These are phyloP conservation scores for Philereme vetulata DNA, from an alignment of 2,888 invertebrate genomes.

Conservation along the genomic window DNA sequence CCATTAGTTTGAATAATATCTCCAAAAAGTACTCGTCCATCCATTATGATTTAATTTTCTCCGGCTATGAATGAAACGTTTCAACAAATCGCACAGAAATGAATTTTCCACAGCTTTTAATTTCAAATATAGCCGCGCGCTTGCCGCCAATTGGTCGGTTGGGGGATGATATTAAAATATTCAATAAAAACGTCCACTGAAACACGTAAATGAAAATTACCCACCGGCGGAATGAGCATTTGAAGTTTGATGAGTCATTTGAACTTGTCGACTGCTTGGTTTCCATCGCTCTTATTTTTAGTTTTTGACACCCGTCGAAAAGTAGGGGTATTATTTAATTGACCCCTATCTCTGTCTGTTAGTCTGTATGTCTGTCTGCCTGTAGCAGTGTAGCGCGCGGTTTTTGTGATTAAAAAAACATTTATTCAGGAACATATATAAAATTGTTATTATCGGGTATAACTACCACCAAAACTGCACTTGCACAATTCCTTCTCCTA, in stretches of 20 bases:
- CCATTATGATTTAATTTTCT: background rate
- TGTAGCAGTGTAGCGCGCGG: too few relatives aligned
- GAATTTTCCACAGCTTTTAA: conserved; percentile 10
- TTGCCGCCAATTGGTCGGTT: conserved; percentile 4
- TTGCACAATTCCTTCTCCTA: too few relatives aligned
- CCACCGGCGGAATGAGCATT: conserved; percentile 50
- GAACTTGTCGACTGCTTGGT: conserved; percentile 21
- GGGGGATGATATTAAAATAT: conserved; percentile 13
- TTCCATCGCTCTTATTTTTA: conserved; percentile 10
- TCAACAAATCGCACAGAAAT: background rate
- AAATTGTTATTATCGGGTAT: too few relatives aligned
- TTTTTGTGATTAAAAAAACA: too few relatives aligned
- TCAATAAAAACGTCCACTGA: conserved; percentile 42
- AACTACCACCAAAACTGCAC: too few relatives aligned
- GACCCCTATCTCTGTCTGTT: background rate
- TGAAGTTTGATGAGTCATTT: conserved; percentile 54
- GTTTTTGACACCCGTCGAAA: too few relatives aligned
- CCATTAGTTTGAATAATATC: too few relatives aligned
- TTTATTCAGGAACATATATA: too few relatives aligned
- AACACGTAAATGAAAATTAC: conserved; percentile 42
- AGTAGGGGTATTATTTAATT: too few relatives aligned
- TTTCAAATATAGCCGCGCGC: conserved; percentile 1
- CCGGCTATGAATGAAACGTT: background rate
- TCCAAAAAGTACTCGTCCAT: background rate
- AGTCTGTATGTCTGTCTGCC: background rate